Evolutionary conservation across 2,113 vertebrate species (phyloP).

Genomic region (Cheilinus undulatus): DNA sequence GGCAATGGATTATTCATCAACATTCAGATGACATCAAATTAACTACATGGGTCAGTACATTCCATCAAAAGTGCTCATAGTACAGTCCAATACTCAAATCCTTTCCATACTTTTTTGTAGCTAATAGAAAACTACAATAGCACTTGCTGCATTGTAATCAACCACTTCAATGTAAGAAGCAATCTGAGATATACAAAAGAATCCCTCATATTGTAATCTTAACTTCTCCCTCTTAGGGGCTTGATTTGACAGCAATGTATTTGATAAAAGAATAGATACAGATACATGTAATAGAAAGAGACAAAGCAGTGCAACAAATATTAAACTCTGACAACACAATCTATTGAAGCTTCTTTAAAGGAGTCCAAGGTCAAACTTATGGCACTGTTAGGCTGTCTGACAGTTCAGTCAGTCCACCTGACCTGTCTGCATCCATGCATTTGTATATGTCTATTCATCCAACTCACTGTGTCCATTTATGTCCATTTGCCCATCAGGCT

Average conservation of each 20-base stretch:
- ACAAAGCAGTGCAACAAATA: not conserved
- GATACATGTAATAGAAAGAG: not conserved
- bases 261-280: not conserved
- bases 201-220: no score
- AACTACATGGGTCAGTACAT: not conserved
- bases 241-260: conserved; percentile 9
- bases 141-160: no score
- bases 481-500: conserved; percentile 21
- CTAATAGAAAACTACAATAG: no score
- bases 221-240: not conserved
- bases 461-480: conserved; percentile 25
- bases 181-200: no score
- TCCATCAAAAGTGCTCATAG: not conserved
- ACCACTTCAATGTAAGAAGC: no score
- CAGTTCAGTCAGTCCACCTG: no score
- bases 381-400: no score
- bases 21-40: not conserved
- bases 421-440: not conserved
- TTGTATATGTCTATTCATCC: not conserved
- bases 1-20: conserved; percentile 1
- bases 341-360: not conserved
- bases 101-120: no score
- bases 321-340: not conserved
- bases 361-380: no score
- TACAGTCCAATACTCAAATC: not conserved